phyloP scores from a whole-genome alignment of 2,888 invertebrate species.

The Girardia tigrina region DNA sequence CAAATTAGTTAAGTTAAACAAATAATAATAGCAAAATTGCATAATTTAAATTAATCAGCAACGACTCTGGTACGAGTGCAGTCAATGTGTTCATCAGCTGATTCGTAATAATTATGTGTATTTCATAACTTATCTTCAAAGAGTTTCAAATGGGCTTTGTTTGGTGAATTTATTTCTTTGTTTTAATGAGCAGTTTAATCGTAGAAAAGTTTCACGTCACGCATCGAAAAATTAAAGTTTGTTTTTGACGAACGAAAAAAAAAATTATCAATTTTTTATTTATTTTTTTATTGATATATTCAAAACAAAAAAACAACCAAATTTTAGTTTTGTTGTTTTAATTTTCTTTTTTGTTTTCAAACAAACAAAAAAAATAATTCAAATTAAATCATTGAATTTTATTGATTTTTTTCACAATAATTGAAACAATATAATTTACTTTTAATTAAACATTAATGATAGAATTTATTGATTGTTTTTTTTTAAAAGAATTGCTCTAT shows the following conservation, averaged over 20 bases:
- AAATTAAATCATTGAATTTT: not conserved
- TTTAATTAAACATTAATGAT: slow-evolving; percentile 17
- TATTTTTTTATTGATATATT: not conserved
- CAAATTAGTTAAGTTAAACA: slow-evolving; percentile 20
- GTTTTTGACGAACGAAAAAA: not conserved
- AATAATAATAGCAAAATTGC: slow-evolving; percentile 18
- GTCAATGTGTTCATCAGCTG: slow-evolving; percentile 23
- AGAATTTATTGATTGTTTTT: slow-evolving; percentile 14
- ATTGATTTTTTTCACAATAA: slow-evolving; percentile 16
- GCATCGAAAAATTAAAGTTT: slow-evolving; percentile 1
- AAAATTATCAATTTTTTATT: not conserved
- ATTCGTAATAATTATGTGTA: slow-evolving; percentile 23
- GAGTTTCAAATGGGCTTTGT: slow-evolving; percentile 17
- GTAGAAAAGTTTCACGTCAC: slow-evolving; percentile 20
- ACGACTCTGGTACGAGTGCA: not conserved
- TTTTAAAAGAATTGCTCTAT: too few relatives aligned
- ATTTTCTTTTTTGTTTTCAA: too few relatives aligned
- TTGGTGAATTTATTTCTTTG: slow-evolving; percentile 23
- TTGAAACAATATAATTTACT: not conserved
- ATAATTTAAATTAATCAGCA: slow-evolving; percentile 6
- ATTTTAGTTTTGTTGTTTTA: too few relatives aligned
- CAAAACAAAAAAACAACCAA: not conserved
- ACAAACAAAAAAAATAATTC: too few relatives aligned
- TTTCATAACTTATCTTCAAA: slow-evolving; percentile 23
- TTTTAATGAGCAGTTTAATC: slow-evolving; percentile 23